phyloP scores from a whole-genome alignment of 2,888 invertebrate genomes.

The Xestoiulus laeticollis region DNA sequence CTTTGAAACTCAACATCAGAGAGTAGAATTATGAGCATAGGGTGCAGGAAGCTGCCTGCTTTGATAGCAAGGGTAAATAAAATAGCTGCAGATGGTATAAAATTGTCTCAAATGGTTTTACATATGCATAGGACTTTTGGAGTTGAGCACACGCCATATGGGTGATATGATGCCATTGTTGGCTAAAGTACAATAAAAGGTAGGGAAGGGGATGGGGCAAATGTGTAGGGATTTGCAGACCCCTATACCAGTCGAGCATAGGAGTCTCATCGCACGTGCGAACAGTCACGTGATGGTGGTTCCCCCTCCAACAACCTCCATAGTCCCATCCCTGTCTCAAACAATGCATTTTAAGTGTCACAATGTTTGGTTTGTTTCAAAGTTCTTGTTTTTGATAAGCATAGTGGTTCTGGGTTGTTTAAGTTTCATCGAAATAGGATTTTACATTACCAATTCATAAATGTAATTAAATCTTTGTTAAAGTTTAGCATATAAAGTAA shows the following conservation, averaged over 20 bases:
- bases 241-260: neutral
- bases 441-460: too few species aligned
- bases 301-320: neutral
- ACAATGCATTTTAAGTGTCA: neutral
- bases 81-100: constrained; percentile 41
- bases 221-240: neutral
- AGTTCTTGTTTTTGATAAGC: too few species aligned
- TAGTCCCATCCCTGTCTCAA: neutral
- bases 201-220: constrained; percentile 12
- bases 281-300: neutral
- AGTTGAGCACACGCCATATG: constrained; percentile 48
- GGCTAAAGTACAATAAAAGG: constrained; percentile 30
- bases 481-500: too few species aligned
- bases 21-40: neutral
- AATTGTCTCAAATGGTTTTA: constrained; percentile 43
- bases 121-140: constrained; percentile 4
- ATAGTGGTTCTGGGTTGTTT: too few species aligned
- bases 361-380: too few species aligned
- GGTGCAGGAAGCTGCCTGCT: constrained; percentile 27
- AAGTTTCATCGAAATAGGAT: too few species aligned
- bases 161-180: constrained; percentile 47
- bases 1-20: neutral
- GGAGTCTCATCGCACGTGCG: constrained; percentile 34
- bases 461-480: too few species aligned
- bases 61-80: constrained; percentile 40